Evolutionary conservation across 2,797 vertebrate genomes (phyloP), one percentile per base, ranked within the genome.

Genomic region (Gastrophryne carolinensis): DNA sequence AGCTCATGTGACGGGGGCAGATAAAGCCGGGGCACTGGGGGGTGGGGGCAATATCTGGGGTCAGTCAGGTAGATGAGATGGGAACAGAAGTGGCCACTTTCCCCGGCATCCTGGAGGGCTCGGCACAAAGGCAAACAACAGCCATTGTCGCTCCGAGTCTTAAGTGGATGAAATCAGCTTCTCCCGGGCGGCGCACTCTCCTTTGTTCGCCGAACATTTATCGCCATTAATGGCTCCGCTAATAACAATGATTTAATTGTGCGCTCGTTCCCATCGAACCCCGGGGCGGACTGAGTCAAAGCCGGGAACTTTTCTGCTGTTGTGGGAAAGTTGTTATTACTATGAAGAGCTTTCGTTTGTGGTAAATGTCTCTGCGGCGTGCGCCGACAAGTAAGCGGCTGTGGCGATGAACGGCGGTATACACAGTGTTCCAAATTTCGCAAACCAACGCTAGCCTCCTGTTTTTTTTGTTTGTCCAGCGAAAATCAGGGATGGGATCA

Each of bases 1-100:
- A 44, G 56, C 54, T 41, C 29, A 44, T 69, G 49, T 75, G 73
- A 61, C 73, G 67, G 53, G 23, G 29, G 23, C 27, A 27, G 72
- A 75, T 67, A 75, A 60, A 21, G 47, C 72, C 27, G 56, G 53
- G 67, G 67, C 72, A 68, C 65, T n/a, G 27, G 65, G n/a, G n/a
- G n/a, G n/a, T n/a, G n/a, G n/a, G 34, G 64, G 54, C 32, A 29
- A 30, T 69, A 32, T 69, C 44, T 69, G 32, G 60, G 72, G 72
- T 75, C 62, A 39, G 26, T 11, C 12, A 53, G 44, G 32, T 69
- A 75, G 30, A 68, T 68, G 60, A 67, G 54, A 50, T n/a, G 35
- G 52, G 29, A 32, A 56, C 35, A 63, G 60, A 63, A 39, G 60
- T 27, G 9, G 41, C 35, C 17, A 41, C n/a, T 34, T 62, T 37